A percentile compares a stretch with the other conserved stretches of the same genome.
These are phyloP conservation scores for Calameuta filiformis DNA, from an alignment of 2,888 invertebrate species.

Conservation along the genomic window DNA sequence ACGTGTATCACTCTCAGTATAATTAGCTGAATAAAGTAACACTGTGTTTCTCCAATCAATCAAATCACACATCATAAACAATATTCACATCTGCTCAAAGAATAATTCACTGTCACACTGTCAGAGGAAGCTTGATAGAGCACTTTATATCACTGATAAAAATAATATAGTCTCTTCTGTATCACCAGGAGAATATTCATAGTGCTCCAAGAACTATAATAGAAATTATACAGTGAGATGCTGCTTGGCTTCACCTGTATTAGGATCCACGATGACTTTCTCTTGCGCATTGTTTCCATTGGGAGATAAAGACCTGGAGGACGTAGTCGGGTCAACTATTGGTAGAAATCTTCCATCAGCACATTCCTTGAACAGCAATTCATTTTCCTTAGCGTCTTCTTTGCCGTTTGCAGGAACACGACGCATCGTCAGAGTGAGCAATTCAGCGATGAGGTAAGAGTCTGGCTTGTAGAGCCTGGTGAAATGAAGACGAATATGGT, in stretches of 20 bases:
- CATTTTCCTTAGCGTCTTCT: conserved; percentile 36
- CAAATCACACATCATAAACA: not conserved
- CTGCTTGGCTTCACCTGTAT: conserved; percentile 57
- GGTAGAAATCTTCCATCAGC: conserved; percentile 53
- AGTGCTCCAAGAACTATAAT: not conserved
- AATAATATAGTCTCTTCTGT: not conserved
- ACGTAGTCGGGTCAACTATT: conserved; percentile 30
- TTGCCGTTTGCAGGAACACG: conserved; percentile 34
- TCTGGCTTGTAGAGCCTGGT: conserved; percentile 58
- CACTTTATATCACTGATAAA: not conserved
- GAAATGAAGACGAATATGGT: conserved; percentile 57
- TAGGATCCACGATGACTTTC: conserved; percentile 56
- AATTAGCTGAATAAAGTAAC: not conserved
- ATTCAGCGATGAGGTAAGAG: conserved; percentile 55
- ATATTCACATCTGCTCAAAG: not conserved
- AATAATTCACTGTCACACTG: not conserved
- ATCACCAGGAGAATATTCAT: not conserved
- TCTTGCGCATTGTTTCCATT: conserved; percentile 37
- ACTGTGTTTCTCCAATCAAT: not conserved
- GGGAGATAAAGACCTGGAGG: conserved; percentile 18
- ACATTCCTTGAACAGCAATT: conserved; percentile 52
- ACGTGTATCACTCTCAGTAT: not conserved
- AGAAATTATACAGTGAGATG: conserved; percentile 11
- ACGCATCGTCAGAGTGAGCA: conserved; percentile 48
- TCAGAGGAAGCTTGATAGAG: not conserved